A percentile compares a stretch with the other conserved stretches of the same genome.
Evolutionary conservation across 2,113 vertebrate genomes (phyloP).

Genomic region (Meleagris gallopavo): DNA sequence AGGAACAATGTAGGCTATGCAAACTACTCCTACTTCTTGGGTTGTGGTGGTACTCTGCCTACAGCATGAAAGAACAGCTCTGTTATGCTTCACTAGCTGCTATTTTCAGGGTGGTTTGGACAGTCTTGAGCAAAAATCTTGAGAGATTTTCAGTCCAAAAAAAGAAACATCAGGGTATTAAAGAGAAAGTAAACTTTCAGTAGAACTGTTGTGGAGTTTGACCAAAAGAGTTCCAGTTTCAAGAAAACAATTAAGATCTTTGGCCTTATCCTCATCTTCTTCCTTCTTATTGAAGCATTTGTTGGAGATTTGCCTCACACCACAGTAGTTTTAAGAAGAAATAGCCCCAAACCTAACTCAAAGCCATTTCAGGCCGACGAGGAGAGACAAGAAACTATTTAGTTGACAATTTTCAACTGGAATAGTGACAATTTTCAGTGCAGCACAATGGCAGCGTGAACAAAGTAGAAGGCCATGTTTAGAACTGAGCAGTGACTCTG

Average conservation of each 20-base stretch:
- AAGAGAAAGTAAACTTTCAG: conserved; percentile 44
- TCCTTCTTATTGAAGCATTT: conserved; percentile 60
- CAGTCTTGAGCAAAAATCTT: background rate
- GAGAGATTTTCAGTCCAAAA: conserved; percentile 19
- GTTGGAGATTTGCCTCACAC: conserved; percentile 60
- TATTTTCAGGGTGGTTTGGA: background rate
- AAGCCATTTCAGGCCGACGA: conserved; percentile 43
- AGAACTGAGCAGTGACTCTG: background rate
- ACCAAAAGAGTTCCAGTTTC: conserved; percentile 38
- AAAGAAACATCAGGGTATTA: conserved; percentile 32
- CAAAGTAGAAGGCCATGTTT: background rate
- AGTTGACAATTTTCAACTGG: background rate
- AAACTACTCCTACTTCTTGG: background rate
- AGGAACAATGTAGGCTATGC: background rate
- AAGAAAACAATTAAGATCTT: conserved; percentile 36
- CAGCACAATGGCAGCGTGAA: background rate
- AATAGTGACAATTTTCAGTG: background rate
- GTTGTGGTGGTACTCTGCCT: background rate
- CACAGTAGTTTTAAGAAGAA: conserved; percentile 32
- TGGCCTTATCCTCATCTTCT: conserved; percentile 46
- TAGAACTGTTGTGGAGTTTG: background rate
- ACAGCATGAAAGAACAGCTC: background rate
- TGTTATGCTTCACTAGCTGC: background rate
- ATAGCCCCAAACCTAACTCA: conserved; percentile 18
- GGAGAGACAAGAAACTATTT: conserved; percentile 18